These are phyloP conservation scores for Manis crassicaudata DNA, from an alignment of 2,797 vertebrate species.

Conservation along the genomic window DNA sequence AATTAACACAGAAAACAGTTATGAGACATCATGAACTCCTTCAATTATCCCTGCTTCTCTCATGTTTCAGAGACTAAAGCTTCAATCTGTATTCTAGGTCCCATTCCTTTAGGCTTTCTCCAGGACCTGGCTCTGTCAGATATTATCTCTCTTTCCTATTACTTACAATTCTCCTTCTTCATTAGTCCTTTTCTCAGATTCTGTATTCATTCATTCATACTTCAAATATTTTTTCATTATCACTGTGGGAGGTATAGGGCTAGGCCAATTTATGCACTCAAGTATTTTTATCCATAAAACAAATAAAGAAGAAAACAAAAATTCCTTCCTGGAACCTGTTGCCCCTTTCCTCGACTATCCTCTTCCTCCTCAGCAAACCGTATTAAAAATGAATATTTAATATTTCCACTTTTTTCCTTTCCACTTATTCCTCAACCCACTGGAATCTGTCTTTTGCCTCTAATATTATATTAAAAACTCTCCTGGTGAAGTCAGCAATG, in stretches of 20 bases:
- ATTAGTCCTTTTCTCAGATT: neutral
- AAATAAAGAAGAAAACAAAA: neutral
- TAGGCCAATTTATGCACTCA: neutral
- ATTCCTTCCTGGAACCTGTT: neutral
- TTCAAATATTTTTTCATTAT: conserved; percentile 31
- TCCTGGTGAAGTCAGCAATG: neutral
- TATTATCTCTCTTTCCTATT: neutral
- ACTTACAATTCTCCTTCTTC: conserved; percentile 10
- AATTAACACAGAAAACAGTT: conserved; percentile 34
- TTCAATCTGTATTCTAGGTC: neutral
- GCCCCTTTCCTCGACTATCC: neutral
- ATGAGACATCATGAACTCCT: neutral
- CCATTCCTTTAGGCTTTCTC: neutral
- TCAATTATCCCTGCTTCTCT: neutral
- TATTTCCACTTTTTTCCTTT: neutral
- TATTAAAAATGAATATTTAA: neutral
- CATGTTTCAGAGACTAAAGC: conserved; percentile 14
- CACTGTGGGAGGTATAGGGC: neutral
- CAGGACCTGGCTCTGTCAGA: neutral
- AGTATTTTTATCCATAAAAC: neutral
- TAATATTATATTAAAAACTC: neutral
- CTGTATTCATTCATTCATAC: conserved; percentile 10
- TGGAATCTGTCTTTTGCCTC: neutral
- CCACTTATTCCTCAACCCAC: neutral
- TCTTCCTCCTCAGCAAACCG: neutral